Conservation (phyloP, 2,797 vertebrate genomes). For the Mergus octosetaceus region DNA sequence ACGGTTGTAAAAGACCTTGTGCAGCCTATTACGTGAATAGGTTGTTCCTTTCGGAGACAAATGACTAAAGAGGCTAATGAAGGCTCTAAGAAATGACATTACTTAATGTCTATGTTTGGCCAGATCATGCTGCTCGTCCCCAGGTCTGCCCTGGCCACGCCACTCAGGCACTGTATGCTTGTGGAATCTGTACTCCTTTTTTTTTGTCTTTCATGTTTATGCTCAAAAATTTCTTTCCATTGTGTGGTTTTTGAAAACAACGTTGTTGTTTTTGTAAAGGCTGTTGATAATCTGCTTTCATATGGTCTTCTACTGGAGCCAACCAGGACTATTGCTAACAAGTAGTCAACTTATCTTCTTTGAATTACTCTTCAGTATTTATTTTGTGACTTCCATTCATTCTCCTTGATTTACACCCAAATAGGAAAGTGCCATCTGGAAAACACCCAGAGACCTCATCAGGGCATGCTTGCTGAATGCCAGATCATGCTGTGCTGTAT, state of each 20-base stretch:
- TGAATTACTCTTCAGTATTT: neutral
- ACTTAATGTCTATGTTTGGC: neutral
- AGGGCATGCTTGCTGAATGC: neutral
- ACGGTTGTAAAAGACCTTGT: neutral
- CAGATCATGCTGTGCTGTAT: neutral
- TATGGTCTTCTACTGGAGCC: neutral
- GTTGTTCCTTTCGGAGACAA: neutral
- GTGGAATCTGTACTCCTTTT: neutral
- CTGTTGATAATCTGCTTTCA: neutral
- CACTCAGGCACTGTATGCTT: neutral
- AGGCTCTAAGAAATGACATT: neutral
- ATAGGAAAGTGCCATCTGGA: neutral
- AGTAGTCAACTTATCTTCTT: neutral
- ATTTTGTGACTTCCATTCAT: neutral
- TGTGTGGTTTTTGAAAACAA: neutral
- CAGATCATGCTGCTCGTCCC: neutral
- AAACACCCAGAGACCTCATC: neutral
- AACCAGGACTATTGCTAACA: neutral
- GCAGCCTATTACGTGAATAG: fast-evolving
- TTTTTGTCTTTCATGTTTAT: neutral
- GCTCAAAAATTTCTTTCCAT: neutral
- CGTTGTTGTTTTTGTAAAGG: neutral
- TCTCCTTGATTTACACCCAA: neutral
- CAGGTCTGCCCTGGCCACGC: neutral
- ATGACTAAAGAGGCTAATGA: neutral